Evolutionary conservation across 2,888 invertebrate genomes (phyloP).

Genomic region (Pristionchus maxplancki): DNA sequence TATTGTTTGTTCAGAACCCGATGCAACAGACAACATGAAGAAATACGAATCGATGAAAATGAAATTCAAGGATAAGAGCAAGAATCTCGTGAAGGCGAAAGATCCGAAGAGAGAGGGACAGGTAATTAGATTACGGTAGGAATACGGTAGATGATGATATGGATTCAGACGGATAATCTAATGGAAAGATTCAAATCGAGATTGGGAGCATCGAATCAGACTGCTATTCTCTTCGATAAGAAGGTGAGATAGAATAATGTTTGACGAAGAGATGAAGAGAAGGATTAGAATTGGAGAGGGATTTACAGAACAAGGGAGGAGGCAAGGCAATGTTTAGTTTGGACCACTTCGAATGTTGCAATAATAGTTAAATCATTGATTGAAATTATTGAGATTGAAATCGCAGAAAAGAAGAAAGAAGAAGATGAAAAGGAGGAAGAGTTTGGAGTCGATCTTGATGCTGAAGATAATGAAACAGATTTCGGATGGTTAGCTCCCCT

Average conservation of each 20-base stretch:
- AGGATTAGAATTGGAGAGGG: background rate
- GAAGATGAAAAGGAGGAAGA: slow-evolving; percentile 57
- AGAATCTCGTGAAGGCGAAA: slow-evolving; percentile 68
- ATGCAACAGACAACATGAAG: slow-evolving; percentile 70
- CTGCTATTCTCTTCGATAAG: slow-evolving; percentile 79
- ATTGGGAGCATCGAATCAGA: slow-evolving; percentile 65
- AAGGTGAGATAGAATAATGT: slow-evolving; percentile 55
- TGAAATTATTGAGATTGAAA: slow-evolving; percentile 77
- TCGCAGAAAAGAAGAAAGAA: slow-evolving; percentile 59
- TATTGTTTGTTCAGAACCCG: slow-evolving; percentile 58
- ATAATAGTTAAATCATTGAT: too few relatives aligned
- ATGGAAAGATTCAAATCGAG: slow-evolving; percentile 87
- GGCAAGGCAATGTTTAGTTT: background rate
- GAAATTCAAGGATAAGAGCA: slow-evolving; percentile 68
- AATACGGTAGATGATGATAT: slow-evolving; percentile 10
- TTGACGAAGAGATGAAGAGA: slow-evolving; percentile 12
- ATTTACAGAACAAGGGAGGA: slow-evolving; percentile 56
- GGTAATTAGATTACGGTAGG: slow-evolving; percentile 54
- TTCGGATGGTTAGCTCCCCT: slow-evolving; percentile 60
- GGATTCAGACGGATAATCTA: slow-evolving; percentile 84
- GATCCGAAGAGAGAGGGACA: slow-evolving; percentile 72
- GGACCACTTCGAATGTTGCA: background rate
- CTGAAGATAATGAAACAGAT: slow-evolving; percentile 68
- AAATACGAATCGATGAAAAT: slow-evolving; percentile 68
- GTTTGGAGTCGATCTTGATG: slow-evolving; percentile 79